Evolutionary conservation across 2,888 invertebrate genomes (phyloP).

Genomic region (Pseudanteris insignis): DNA sequence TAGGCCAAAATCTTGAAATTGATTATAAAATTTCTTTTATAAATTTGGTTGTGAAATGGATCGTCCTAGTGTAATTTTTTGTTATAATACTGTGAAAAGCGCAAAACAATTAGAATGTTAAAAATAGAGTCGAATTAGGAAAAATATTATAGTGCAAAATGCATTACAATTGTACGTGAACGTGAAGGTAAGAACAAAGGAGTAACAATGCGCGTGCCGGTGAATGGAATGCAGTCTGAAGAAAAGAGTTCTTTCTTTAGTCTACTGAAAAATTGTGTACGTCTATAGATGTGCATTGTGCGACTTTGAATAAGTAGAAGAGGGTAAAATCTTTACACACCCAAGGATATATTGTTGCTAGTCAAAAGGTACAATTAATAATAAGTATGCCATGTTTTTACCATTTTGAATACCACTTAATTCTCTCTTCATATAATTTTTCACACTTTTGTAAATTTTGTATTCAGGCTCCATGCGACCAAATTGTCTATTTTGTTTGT

Average conservation of each 20-base stretch:
- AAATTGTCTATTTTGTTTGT: too few species aligned
- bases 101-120: conserved; percentile 4
- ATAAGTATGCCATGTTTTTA: conserved; percentile 8
- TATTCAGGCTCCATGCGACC: too few species aligned
- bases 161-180: conserved; percentile 30
- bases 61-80: too few species aligned
- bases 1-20: too few species aligned
- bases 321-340: conserved; percentile 21
- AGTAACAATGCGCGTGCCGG: conserved; percentile 29
- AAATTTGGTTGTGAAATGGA: conserved; percentile 2
- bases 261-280: conserved; percentile 18
- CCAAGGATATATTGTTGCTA: conserved; percentile 10
- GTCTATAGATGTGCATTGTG: conserved; percentile 22
- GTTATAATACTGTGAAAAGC: too few species aligned
- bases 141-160: conserved; percentile 28
- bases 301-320: conserved; percentile 23
- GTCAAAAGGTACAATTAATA: conserved; percentile 25
- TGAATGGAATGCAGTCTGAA: conserved; percentile 32
- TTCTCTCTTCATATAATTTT: conserved; percentile 29
- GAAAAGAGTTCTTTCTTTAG: conserved; percentile 20
- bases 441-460: conserved; percentile 37
- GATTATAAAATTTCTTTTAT: too few species aligned
- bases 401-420: background rate
- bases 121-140: conserved; percentile 19
- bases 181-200: conserved; percentile 29